phyloP scores from a whole-genome alignment of 2,113 vertebrate species.

The Calyptomena viridis region DNA sequence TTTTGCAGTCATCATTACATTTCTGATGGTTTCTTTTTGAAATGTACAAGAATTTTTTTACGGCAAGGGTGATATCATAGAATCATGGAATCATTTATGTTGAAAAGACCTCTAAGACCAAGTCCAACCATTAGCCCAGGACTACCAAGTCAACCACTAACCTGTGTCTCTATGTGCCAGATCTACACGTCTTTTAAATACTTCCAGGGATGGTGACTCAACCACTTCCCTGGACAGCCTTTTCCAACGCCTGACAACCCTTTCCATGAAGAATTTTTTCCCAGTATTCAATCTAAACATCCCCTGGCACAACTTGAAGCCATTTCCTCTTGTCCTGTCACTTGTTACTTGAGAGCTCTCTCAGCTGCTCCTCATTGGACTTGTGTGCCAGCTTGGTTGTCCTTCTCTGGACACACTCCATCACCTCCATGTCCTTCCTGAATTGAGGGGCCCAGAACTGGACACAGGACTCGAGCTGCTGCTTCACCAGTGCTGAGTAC shows the following conservation, averaged over 20 bases:
- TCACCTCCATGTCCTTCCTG: neutral
- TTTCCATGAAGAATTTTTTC: neutral
- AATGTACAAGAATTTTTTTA: neutral
- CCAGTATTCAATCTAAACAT: neutral
- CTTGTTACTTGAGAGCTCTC: neutral
- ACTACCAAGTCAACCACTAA: neutral
- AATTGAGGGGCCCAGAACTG: neutral
- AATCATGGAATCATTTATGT: neutral
- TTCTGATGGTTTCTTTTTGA: neutral
- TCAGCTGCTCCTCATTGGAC: neutral
- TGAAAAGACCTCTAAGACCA: neutral
- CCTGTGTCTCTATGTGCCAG: neutral
- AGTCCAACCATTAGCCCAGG: neutral
- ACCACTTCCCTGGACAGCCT: neutral
- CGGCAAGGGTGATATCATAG: neutral
- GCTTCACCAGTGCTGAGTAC: neutral
- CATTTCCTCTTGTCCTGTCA: neutral
- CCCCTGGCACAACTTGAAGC: neutral
- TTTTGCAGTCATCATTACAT: neutral
- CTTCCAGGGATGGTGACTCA: neutral
- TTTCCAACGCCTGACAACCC: neutral
- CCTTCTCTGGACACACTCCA: neutral
- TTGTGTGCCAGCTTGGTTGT: neutral
- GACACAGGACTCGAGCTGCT: fast-evolving
- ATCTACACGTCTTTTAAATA: neutral